Evolutionary conservation across 2,113 vertebrate genomes (phyloP), one percentile per base, ranked within the genome.

Genomic region (Pantherophis guttatus): DNA sequence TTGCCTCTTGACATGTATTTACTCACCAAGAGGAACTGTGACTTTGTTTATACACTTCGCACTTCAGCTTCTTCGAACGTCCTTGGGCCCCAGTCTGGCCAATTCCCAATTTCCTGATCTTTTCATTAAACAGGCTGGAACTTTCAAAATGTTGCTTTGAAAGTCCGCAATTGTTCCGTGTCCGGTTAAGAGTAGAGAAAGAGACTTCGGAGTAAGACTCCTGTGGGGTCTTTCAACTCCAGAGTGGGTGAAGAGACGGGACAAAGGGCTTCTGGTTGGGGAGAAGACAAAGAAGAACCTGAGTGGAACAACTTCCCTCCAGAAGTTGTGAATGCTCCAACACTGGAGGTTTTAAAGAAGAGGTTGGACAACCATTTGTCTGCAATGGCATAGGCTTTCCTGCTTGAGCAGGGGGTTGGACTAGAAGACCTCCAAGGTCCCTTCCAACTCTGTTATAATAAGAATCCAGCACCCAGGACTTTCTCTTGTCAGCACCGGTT

Each of bases 121-220:
- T 92, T 92, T 81, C 75, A 54, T 92, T 55, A 92, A 50, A 85
- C 87, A 89, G 81, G 52, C 23, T 75, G 87, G 87, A 29, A 24
- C 44, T 8, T 92, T 75, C 8, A 15, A n/a, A 4, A 85, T 9
- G 3, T 26, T 8, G 39, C 17, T 24, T 29, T 24, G 9, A 86
- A 92, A 54, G 21, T n/a, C 57, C 39, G 4, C 39, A 21, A 50
- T 50, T 48, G 15, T 57, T 48, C 55, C 6, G 52, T 23, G 29
- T 15, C 7, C 5, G 19, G 9, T n/a, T 44, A 48, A 75, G 10
- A 86, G 59, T 5, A 29, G 12, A 19, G 55, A 1, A 53, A 48
- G 87, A 21, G 1, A 13, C n/a, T 3, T 23, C 12, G 19, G n/a
- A 8, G 59, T 44, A 19, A 52, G 11, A 52, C 1, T 52, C 9